Evolutionary conservation across 2,113 vertebrate genomes (phyloP).

Genomic region (Baryphthengus martii): DNA sequence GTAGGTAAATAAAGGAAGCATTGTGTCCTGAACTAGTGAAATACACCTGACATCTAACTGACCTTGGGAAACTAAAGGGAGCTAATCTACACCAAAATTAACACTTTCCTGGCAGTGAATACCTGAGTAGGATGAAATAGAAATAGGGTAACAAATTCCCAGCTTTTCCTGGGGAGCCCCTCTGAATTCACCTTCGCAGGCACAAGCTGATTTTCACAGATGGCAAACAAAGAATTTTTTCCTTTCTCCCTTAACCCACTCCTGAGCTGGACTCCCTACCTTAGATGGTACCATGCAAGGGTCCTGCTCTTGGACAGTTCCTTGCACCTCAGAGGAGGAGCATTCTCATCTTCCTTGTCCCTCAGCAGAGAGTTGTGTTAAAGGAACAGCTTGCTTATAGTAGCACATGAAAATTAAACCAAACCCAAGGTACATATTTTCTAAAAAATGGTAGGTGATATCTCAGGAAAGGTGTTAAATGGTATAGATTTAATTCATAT

Average conservation of each 20-base stretch:
- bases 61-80: neutral
- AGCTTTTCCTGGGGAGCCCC: neutral
- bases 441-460: neutral
- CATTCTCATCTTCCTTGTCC: neutral
- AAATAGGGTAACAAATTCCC: neutral
- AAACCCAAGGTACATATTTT: neutral
- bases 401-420: neutral
- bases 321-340: neutral
- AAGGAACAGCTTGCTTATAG: neutral
- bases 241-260: neutral
- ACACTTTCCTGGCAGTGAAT: neutral
- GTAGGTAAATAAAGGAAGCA: neutral
- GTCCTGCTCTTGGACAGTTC: neutral
- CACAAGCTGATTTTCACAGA: neutral
- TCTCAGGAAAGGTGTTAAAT: neutral
- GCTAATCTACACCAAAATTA: neutral
- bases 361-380: neutral
- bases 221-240: neutral
- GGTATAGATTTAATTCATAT: neutral
- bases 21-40: neutral
- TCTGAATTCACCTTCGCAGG: neutral
- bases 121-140: neutral
- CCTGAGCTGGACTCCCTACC: neutral
- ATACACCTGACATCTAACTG: neutral
- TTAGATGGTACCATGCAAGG: neutral